Base-by-base conservation (phyloP, 2,113 vertebrate species). In the Philantomba maxwellii region DNA sequence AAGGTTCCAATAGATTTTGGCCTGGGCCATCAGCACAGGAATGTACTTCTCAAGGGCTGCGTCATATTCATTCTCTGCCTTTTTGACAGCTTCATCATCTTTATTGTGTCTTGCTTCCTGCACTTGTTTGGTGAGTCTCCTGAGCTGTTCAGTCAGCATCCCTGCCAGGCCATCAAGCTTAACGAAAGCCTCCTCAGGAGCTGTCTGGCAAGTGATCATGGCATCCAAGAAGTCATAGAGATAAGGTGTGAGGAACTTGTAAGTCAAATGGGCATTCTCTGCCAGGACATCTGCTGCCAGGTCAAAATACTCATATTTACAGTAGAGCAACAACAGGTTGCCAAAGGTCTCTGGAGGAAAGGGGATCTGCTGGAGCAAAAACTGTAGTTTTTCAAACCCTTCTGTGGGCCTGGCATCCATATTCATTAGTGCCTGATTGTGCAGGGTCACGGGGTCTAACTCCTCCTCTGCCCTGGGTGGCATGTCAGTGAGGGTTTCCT, bases 1-100 rank as follows among this genome's bases (percentile, higher is more conserved):
- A 95, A 99, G 98, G 98, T 99, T 99, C 99, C 99, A 99, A 97
- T 99, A 99, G 98, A 99, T 99, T 97, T 99, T 99, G 23, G 99
- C 99, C 98, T 99, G 99, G 19, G 99, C 99, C 99, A 99, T 99
- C 94, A 99, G 97, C 36, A 99, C 99, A 2, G 99, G 99, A 30
- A 99, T 98, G 47, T 99, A 99, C 97, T 99, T 99, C 97, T 99
- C 99, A 91, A 99, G 97, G 80, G 99, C 98, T n/a, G 99, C 98
- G 66, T 99, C 99, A 14, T 99, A 99, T 1, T 99, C 99, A 84
- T 98, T 99, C 55, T 99, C 97, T 5, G 98, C 96, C 95, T 99
- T 99, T 97, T 99, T 99, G 62, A 99, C 96, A 16, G 97, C 97
- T 25, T 99, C 99, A 0, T 99, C 99, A 25, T 99, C 99, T 77